Evolutionary conservation across 2,888 invertebrate species (phyloP).

Genomic region (Melikaiella ostensackeni): DNA sequence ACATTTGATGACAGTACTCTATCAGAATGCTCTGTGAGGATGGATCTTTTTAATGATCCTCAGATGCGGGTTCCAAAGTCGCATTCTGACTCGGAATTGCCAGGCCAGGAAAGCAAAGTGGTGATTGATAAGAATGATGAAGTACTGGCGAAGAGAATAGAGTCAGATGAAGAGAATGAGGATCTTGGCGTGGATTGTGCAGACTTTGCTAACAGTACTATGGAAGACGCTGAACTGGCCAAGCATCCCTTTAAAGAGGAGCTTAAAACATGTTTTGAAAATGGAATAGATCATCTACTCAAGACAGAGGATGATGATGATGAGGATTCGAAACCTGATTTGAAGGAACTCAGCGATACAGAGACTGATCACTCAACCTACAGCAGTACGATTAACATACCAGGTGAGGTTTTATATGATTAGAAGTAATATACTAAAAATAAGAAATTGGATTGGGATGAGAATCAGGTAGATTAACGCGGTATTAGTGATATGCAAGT

Average conservation of each 20-base stretch:
- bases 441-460: no score
- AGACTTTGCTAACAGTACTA: conserved; percentile 36
- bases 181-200: conserved; percentile 38
- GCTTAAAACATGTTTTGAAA: not conserved
- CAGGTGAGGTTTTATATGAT: conserved; percentile 40
- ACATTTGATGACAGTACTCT: conserved; percentile 71
- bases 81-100: conserved; percentile 66
- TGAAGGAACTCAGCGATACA: conserved; percentile 47
- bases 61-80: conserved; percentile 60
- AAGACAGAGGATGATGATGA: not conserved
- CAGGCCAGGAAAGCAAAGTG: not conserved
- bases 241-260: conserved; percentile 2
- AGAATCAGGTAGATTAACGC: no score
- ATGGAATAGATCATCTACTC: not conserved
- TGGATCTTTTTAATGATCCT: not conserved
- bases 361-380: conserved; percentile 59
- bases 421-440: not conserved
- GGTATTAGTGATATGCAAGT: no score
- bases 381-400: conserved; percentile 58
- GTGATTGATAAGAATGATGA: conserved; percentile 37
- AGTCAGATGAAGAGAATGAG: not conserved
- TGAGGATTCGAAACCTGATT: not conserved
- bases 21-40: conserved; percentile 61
- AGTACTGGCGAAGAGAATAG: conserved; percentile 39
- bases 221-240: not conserved